Conservation (phyloP, 1,140 invertebrate genomes). For the Cotesia chilonis region DNA sequence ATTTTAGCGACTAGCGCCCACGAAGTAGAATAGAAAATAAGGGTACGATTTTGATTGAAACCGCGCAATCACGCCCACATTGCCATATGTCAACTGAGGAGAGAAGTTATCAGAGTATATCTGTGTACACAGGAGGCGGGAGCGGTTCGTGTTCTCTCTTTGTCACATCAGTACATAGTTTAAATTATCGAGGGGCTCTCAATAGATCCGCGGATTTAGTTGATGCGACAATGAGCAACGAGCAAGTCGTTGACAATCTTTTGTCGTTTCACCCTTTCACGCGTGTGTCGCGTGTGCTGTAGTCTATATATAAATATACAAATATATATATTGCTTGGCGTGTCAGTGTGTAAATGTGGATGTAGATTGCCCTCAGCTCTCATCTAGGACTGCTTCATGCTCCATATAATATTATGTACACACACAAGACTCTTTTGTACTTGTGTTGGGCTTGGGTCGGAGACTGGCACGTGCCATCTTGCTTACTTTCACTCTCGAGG, state of each 20-base stretch:
- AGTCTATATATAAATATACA: too few relatives aligned
- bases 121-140: background rate
- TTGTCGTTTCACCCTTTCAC: slow-evolving; percentile 26
- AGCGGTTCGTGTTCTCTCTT: too few relatives aligned
- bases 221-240: slow-evolving; percentile 16
- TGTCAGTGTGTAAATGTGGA: background rate
- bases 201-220: background rate
- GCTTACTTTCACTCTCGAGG: background rate
- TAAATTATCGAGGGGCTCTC: background rate
- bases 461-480: slow-evolving; percentile 19
- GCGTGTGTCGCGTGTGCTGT: background rate
- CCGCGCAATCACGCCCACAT: background rate
- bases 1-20: too few relatives aligned
- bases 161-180: background rate
- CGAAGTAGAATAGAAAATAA: background rate
- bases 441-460: background rate
- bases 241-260: slow-evolving; percentile 30
- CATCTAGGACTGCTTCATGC: background rate
- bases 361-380: background rate
- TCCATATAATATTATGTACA: too few relatives aligned
- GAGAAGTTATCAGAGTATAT: background rate
- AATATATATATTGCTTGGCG: background rate
- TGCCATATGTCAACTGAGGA: slow-evolving; percentile 15
- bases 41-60: slow-evolving; percentile 28
- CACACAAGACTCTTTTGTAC: too few relatives aligned